Base-by-base conservation (phyloP, 2,797 vertebrate species). In the Hydrolagus colliei region DNA sequence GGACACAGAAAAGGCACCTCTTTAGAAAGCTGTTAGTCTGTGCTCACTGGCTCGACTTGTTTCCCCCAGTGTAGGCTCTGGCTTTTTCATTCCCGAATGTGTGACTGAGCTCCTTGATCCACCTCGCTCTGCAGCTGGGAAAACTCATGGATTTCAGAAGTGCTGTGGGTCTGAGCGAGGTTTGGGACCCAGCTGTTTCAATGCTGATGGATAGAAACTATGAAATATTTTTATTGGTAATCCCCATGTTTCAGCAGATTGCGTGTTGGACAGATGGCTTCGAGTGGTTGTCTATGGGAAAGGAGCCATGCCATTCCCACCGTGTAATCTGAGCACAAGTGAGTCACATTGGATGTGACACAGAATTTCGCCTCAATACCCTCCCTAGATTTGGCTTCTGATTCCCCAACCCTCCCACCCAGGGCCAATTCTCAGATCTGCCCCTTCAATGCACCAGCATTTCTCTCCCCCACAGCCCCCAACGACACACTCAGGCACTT, bases 181-280 rank as follows among this genome's bases (percentile, higher is more conserved):
- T 18, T 71, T 84, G 67, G 35, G 68, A 68, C 65, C 65, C 65
- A 84, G 79, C 79, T 68, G 79, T 84, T 84, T 84, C 65, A 84
- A 71, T 84, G 68, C 68, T 84, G 79, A 84, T 65, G 67, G 79
- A 84, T 65, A 84, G 79, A 84, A 35, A 84, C 35, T 65, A 84
- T 67, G 65, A 84, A 84, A 84, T 52, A 71, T 63, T 71, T 68
- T 84, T 84, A 68, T 84, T 84, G 79, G 18, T 84, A 84, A 84
- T 84, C 79, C 65, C 79, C 68, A 27, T 18, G 32, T 71, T 84
- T 71, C 41, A 84, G 32, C 68, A 32, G 79, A 84, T 84, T 84
- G 68, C 62, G 67, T 35, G 35, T 0, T 14, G 78, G 63, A 65
- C 67, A 82, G 27, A 35, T 62, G 27, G 63, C 35, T 32, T 61